Evolutionary conservation across 2,113 vertebrate species (phyloP), one percentile per base, ranked within the genome.

Genomic region (Gambusia affinis): DNA sequence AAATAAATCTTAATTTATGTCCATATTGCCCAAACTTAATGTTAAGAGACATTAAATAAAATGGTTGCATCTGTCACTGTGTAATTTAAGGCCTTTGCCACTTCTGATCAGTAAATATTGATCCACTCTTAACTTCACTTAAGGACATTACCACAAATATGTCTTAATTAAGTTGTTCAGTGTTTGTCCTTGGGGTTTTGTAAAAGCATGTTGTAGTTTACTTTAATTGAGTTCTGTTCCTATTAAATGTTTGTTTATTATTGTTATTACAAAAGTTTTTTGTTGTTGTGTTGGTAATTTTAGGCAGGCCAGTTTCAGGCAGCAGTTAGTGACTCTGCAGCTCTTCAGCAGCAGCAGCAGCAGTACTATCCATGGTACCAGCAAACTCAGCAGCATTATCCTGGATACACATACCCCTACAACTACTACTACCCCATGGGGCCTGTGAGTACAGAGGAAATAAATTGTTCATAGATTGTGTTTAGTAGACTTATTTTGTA

Each of bases 331-430:
- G 96, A 96, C 15, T 87, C 95, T 1, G 78, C 94, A 0, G 89
- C 94, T 1, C 81, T 96, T 54, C 96, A 95, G 74, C 96, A 95
- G 74, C 96, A 95, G 74, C 96, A 95, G 74, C 96, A 95, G 89
- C 95, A 96, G 75, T 96, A 94, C 82, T 95, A 96, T 79, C 95
- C 95, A 0, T 96, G 96, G 89, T 96, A 97, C 85, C 96, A 95
- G 83, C 96, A 96, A 90, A 96, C 95, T 92, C 96, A 96, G 84
- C 96, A 96, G 75, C 95, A 92, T 73, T 95, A 96, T 65, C 94
- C 95, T 88, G 96, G 88, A 68, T 97, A 97, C 11, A 57, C 94
- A 22, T 97, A 97, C 30, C 94, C 95, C 0, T 97, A 97, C 80
- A 94, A 94, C 87, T 96, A 96, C 85, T 96, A 96, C 79, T 96